Base-by-base conservation (phyloP, 1,140 invertebrate genomes). In the Nephotettix cincticeps region DNA sequence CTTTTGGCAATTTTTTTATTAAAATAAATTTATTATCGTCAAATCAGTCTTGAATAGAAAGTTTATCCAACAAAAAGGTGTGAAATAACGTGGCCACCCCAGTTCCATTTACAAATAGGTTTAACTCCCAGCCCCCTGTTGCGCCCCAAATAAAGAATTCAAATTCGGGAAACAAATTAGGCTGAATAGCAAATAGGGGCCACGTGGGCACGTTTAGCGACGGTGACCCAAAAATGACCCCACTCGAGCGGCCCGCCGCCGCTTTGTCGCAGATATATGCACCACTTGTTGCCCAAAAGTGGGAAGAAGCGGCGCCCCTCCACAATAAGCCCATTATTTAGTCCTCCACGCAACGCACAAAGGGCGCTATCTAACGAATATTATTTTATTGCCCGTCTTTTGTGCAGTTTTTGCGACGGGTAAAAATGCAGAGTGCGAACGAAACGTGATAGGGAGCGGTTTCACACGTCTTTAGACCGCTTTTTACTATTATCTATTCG, bases 151-250 rank as follows among this genome's bases (percentile, higher is more conserved):
- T 28, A 27, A 28, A 61, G 56, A 61, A 61, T 61, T 61, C 56
- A 29, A 28, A 61, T 61, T 28, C 25, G 25, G 56, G 56, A 61
- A 61, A 61, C 56, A 61, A 61, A 61, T 61, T 61, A 61, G 56
- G 21, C 56, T 61, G 56, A 61, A 61, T 61, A 61, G 56, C 25
- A 61, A 61, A 61, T 61, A 61, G 56, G 56, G 56, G 56, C 11
- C 14, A 25, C 56, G 23, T 23, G 56, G 13, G 56, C 14, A 29
- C 14, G 9, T 28, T 17, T 17, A 40, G 47, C 19, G 47, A 51
- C 47, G 6, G 23, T 61, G 56, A 61, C 56, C 56, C 56, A 61
- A 61, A 61, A 61, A 28, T 61, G 56, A 61, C 56, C 56, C 56
- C 56, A 29, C 56, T 27, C 56, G 56, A 61, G 56, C 21, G 25